phyloP scores from a whole-genome alignment of 2,888 invertebrate species.

The Lissocephala sabroskyi region DNA sequence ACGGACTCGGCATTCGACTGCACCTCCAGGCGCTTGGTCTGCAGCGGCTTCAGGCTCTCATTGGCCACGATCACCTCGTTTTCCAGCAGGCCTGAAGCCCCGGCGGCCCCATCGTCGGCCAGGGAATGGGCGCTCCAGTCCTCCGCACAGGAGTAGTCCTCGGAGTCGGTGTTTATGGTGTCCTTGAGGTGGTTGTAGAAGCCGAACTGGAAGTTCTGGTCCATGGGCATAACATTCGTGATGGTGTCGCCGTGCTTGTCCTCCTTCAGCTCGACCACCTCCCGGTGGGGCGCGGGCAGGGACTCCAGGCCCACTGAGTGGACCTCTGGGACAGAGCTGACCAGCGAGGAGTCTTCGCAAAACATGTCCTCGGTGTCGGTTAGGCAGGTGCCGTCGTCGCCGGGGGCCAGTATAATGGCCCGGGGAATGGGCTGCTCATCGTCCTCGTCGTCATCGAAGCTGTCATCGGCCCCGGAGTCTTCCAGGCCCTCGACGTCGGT shows the following conservation, averaged over 20 bases:
- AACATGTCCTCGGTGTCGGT: slow-evolving; percentile 72
- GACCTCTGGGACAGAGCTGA: slow-evolving; percentile 20
- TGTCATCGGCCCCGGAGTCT: slow-evolving; percentile 64
- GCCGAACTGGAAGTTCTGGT: slow-evolving; percentile 66
- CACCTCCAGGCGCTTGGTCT: slow-evolving; percentile 59
- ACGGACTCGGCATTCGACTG: slow-evolving; percentile 67
- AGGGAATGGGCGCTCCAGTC: slow-evolving; percentile 41
- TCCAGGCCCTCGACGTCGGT: slow-evolving; percentile 74
- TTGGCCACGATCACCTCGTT: slow-evolving; percentile 61
- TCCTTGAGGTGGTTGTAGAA: slow-evolving; percentile 66
- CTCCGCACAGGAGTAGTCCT: slow-evolving; percentile 68
- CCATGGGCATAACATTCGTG: slow-evolving; percentile 73
- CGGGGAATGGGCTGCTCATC: slow-evolving; percentile 65
- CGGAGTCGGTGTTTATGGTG: slow-evolving; percentile 71
- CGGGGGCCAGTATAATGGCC: slow-evolving; percentile 59
- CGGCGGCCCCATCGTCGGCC: slow-evolving; percentile 32
- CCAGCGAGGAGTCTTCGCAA: slow-evolving; percentile 48
- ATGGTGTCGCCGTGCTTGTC: slow-evolving; percentile 71
- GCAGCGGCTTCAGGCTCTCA: slow-evolving; percentile 58
- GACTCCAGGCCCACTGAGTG: slow-evolving; percentile 26
- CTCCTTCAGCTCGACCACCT: slow-evolving; percentile 72
- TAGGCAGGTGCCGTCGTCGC: slow-evolving; percentile 59
- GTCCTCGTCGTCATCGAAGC: slow-evolving; percentile 64
- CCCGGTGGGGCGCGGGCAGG: slow-evolving; percentile 73
- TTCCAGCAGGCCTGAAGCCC: slow-evolving; percentile 40